Evolutionary conservation across 1,140 invertebrate species (phyloP).

Genomic region (Brachionus manjavacas): DNA sequence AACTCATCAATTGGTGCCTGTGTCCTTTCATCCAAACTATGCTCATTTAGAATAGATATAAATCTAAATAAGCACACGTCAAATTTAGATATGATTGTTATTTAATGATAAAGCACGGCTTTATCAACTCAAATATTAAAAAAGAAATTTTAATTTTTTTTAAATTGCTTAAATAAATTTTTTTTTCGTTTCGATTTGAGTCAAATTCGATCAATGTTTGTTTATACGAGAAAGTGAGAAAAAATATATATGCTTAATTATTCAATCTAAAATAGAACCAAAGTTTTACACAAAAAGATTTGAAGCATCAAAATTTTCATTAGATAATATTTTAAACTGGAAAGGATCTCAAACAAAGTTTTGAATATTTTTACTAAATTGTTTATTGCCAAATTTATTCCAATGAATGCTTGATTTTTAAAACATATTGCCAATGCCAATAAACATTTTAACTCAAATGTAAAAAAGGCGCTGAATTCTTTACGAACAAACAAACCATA

Average conservation of each 20-base stretch:
- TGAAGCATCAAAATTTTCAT: constrained; percentile 2
- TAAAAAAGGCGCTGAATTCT: neutral
- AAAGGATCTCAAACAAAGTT: neutral
- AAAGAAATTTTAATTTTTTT: neutral
- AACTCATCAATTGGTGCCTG: constrained; percentile 18
- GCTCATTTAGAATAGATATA: constrained; percentile 10
- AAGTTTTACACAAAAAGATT: neutral
- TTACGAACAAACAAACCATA: neutral
- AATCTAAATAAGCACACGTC: neutral
- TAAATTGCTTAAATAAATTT: constrained; percentile 14
- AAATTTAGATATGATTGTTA: constrained; percentile 3
- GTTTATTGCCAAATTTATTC: neutral
- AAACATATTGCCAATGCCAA: neutral
- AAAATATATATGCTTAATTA: neutral
- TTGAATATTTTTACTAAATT: constrained; percentile 15
- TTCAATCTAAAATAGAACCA: neutral
- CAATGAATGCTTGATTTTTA: neutral
- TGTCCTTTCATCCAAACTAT: constrained; percentile 7
- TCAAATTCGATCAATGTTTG: constrained; percentile 29
- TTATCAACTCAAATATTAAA: neutral
- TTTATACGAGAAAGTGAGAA: neutral
- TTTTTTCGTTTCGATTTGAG: neutral
- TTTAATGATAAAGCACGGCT: neutral
- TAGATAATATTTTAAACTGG: constrained; percentile 14
- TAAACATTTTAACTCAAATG: neutral